phyloP scores from a whole-genome alignment of 1,140 invertebrate species.

The Drosophila ananassae region DNA sequence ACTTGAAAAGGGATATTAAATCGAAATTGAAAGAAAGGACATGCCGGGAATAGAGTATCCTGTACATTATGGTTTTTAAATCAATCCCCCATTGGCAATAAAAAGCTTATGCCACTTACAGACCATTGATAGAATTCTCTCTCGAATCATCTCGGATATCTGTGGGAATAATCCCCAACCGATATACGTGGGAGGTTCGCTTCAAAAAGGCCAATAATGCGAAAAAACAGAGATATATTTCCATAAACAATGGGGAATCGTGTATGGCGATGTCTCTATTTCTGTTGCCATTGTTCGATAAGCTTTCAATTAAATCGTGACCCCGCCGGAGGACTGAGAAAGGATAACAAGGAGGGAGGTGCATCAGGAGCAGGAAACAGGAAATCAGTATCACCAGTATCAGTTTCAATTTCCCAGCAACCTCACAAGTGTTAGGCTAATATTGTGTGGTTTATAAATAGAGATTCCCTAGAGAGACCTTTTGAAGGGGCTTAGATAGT shows the following conservation, averaged over 20 bases:
- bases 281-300: slow-evolving; percentile 31
- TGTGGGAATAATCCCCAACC: background rate
- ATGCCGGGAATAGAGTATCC: background rate
- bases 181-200: background rate
- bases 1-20: background rate
- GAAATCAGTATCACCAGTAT: background rate
- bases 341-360: background rate
- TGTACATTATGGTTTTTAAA: too few relatives aligned
- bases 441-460: background rate
- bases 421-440: slow-evolving; percentile 10
- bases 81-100: too few relatives aligned
- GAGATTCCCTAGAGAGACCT: background rate
- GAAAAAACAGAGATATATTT: background rate
- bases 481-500: background rate
- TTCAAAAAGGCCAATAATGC: background rate
- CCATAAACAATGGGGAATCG: slow-evolving; percentile 18
- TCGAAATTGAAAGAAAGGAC: too few relatives aligned
- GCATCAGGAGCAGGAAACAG: background rate
- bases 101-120: too few relatives aligned
- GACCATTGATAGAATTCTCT: background rate
- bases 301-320: slow-evolving; percentile 58
- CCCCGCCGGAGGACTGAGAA: background rate
- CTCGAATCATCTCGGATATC: background rate
- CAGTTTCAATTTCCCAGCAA: slow-evolving; percentile 17
- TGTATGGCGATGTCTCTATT: background rate